Base-by-base conservation (phyloP, 2,888 invertebrate species). In the Isoperla grammatica region DNA sequence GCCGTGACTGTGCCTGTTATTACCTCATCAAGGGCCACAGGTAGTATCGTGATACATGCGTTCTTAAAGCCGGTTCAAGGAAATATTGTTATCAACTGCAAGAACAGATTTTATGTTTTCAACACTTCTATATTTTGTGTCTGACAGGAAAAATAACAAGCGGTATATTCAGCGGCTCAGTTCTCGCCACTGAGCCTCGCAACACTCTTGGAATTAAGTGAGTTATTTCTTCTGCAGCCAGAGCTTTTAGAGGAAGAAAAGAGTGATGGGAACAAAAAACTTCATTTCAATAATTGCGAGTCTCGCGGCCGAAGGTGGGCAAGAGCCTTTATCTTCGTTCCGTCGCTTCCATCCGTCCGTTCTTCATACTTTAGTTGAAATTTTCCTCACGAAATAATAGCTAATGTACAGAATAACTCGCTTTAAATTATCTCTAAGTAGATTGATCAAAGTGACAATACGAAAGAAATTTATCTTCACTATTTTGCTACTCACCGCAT, bases 231-330 rank as follows among this genome's bases (percentile, higher is more conserved):
- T 17, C 17, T 15, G 49, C 12, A 17, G 11, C 19, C 17, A 35
- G 37, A 37, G 53, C 39, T 39, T 15, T 39, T 17, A 39, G 20
- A 20, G 11, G 19, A 19, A 12, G 39, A 53, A 39, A 19, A 37
- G 53, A 46, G 46, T 35, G 53, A 53, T 53, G 19, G 13, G 39
- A 53, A 53, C 53, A 37, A 53, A 19, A 50, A 53, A 37, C 13
- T 49, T 53, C 15, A 39, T 53, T 53, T 53, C 53, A 35, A 53
- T 53, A 53, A 53, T 53, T 39, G 39, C 17, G 20, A 53, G 39
- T 37, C 53, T 53, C 39, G 19, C 35, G 17, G 9, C 22, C 20
- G n/a, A 46, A 46, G 46, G 46, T 46, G 17, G 46, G 22, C 46
- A 45, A 46, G 15, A 35, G 49, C 29, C 11, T 29, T 49, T 23